Percentiles rank a stretch among this genome's conserved stretches.
These are phyloP conservation scores for Hoplostethus atlanticus DNA, from an alignment of 2,797 vertebrate species.

Conservation along the genomic window DNA sequence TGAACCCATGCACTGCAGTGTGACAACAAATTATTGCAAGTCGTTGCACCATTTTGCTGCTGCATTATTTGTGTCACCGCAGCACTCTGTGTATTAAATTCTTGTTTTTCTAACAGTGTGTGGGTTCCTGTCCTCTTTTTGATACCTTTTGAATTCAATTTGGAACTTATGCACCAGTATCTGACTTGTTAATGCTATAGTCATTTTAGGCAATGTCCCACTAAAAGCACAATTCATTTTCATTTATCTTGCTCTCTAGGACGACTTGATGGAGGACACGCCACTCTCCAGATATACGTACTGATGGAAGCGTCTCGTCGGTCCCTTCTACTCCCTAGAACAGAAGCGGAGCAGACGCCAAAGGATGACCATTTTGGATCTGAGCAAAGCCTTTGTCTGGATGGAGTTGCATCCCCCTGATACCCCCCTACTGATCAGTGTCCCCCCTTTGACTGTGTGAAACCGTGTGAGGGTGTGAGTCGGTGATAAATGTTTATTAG, in stretches of 20 bases:
- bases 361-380: conserved; percentile 30
- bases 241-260: conserved; percentile 71
- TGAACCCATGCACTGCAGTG: not conserved
- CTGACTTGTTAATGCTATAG: not conserved
- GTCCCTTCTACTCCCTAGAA: conserved; percentile 18
- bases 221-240: not conserved
- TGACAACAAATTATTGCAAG: not conserved
- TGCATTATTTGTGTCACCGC: not conserved
- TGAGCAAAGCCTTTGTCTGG: conserved; percentile 25
- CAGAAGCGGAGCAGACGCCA: conserved; percentile 37
- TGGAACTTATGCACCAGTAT: too few relatives aligned
- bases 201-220: not conserved
- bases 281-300: conserved; percentile 90
- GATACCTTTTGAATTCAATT: too few relatives aligned
- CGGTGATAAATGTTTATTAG: conserved; percentile 5
- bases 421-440: conserved; percentile 21
- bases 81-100: too few relatives aligned
- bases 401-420: conserved; percentile 23
- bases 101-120: too few relatives aligned
- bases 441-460: conserved; percentile 16
- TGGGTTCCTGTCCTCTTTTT: too few relatives aligned
- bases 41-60: not conserved
- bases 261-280: conserved; percentile 93
- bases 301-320: conserved; percentile 67
- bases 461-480: not conserved